Base-by-base conservation (phyloP, 2,888 invertebrate genomes). In the Stegophylla sp. region DNA sequence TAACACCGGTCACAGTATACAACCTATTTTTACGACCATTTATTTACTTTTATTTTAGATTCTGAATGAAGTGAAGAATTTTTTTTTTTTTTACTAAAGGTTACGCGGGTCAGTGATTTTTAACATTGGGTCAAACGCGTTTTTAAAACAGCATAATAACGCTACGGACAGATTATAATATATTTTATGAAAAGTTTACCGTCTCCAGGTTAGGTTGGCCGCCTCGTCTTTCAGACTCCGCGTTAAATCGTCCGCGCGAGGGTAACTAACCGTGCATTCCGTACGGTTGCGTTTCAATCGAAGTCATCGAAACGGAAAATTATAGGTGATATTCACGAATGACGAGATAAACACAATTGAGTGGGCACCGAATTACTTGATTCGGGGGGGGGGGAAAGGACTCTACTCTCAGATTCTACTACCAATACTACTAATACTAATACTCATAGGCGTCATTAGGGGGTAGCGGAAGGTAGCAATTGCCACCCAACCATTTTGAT, bases 191-290 rank as follows among this genome's bases (percentile, higher is more conserved):
- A 34, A 34, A 34, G 34, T 34, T 34, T 34, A 34, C 34, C 34
- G 34, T 34, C 34, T 34, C 34, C 34, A 7, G 7, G 34, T 34
- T 34, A 34, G 7, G 34, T 34, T 34, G 7, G 17, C 51, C n/a
- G 51, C 4, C 51, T n/a, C 51, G n/a, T 34, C 34, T 34, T 7
- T 3, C 10, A 20, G 7, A 56, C 56, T 1, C 51, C 17, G 2
- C 20, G n/a, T n/a, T 23, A 23, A 56, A 56, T 56, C 20, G 56
- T 3, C 20, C 53, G 15, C 17, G 5, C 51, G 20, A 34, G 41
- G n/a, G 17, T n/a, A 63, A 64, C 41, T 64, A 64, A 64, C 64
- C 64, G 12, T 43, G 64, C 20, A 13, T 28, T 72, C 15, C 48
- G 34, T 4, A 73, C 61, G 61, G 12, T 4, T n/a, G 34, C 17